A percentile compares a stretch with the other conserved stretches of the same genome.
Evolutionary conservation across 2,113 vertebrate genomes (phyloP).

Genomic region (Protomyctophum bolini): DNA sequence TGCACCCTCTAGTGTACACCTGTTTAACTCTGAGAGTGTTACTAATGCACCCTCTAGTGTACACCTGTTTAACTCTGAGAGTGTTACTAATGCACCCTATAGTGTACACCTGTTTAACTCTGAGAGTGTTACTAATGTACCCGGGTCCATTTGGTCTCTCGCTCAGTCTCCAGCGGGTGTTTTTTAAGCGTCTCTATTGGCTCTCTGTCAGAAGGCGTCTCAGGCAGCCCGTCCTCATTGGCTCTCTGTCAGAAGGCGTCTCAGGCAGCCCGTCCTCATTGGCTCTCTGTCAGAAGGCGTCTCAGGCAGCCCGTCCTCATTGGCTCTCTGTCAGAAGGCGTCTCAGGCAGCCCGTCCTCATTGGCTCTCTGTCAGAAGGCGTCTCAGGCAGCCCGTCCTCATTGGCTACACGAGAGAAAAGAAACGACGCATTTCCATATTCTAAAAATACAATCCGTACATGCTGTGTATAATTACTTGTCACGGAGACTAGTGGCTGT

Average conservation of each 20-base stretch:
- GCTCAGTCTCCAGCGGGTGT: too few species aligned
- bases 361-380: background rate
- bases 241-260: background rate
- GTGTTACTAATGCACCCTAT: too few species aligned
- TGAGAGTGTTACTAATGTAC: too few species aligned
- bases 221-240: background rate
- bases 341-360: too few species aligned
- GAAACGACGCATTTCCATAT: background rate
- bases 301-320: background rate
- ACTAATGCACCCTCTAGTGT: too few species aligned
- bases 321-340: too few species aligned
- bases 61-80: too few species aligned
- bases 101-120: too few species aligned
- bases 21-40: too few species aligned
- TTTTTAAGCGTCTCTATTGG: too few species aligned
- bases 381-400: background rate
- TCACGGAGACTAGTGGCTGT: background rate
- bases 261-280: background rate
- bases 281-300: background rate
- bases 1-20: too few species aligned
- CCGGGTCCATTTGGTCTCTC: too few species aligned
- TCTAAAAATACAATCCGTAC: background rate
- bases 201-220: background rate
- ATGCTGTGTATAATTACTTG: conserved; percentile 12
- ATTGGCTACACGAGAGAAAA: background rate